Percentiles rank a stretch among this genome's conserved stretches.
Conservation (phyloP, 2,113 vertebrate genomes). For the Struthidea cinerea region DNA sequence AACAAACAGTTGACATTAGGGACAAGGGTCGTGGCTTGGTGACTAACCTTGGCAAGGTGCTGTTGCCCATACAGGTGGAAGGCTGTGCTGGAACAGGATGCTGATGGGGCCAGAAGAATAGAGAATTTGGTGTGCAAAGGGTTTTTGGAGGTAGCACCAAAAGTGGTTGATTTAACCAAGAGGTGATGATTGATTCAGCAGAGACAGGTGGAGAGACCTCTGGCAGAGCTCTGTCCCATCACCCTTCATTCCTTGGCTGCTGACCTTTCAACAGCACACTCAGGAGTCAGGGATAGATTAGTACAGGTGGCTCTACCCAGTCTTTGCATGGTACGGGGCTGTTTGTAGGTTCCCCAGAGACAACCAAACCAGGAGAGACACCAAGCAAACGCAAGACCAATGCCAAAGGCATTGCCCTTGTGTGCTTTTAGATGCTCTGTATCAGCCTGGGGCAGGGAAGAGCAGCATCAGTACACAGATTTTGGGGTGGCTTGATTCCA, state of each 20-base stretch:
- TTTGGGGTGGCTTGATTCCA: neutral
- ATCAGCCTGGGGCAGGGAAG: fast-evolving
- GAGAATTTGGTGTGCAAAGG: fast-evolving
- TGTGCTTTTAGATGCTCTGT: neutral
- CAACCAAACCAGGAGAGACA: neutral
- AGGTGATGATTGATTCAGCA: neutral
- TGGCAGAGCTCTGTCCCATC: neutral
- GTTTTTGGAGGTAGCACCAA: neutral
- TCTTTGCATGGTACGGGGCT: neutral
- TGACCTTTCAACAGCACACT: neutral
- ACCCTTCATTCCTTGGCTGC: neutral
- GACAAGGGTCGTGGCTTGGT: neutral
- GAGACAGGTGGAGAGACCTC: neutral
- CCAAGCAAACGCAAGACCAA: neutral
- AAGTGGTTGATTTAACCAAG: neutral
- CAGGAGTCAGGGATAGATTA: neutral
- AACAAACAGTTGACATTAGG: neutral
- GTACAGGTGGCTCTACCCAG: neutral
- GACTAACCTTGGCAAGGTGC: neutral
- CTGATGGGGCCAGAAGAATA: neutral
- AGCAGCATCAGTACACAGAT: neutral
- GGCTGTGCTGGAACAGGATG: neutral
- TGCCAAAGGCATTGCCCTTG: neutral
- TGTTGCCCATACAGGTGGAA: neutral
- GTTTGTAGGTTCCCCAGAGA: neutral